A percentile compares a stretch with the other conserved stretches of the same genome.
phyloP scores from a whole-genome alignment of 2,113 vertebrate genomes.

The Danionella cerebrum region DNA sequence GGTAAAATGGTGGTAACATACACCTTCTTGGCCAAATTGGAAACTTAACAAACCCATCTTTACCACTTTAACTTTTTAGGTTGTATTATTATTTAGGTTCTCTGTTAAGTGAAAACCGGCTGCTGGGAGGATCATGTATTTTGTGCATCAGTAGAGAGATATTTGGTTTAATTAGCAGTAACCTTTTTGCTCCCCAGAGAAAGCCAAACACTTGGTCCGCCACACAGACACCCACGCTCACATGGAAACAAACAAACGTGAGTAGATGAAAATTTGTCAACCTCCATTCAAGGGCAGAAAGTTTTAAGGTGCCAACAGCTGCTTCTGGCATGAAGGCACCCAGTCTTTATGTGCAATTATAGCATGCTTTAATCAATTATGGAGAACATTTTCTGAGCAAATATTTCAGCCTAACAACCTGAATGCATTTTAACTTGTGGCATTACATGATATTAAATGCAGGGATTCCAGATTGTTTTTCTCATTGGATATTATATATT shows the following conservation, averaged over 20 bases:
- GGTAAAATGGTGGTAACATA: no score
- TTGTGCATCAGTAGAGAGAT: constrained; percentile 35
- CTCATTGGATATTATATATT: no score
- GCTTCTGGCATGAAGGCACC: neutral
- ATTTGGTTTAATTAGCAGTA: constrained; percentile 43
- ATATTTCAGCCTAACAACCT: no score
- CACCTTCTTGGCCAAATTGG: no score
- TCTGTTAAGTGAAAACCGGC: constrained; percentile 32
- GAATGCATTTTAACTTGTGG: neutral
- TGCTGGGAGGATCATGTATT: constrained; percentile 27
- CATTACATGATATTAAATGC: neutral
- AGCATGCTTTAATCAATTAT: neutral
- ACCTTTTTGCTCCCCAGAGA: constrained; percentile 26
- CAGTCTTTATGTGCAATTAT: neutral
- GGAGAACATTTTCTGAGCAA: no score
- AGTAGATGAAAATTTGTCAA: neutral
- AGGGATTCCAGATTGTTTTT: neutral
- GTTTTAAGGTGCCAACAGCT: neutral
- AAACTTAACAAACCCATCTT: no score
- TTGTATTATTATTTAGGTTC: no score
- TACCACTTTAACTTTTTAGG: no score
- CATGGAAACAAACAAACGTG: neutral
- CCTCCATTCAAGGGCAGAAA: neutral
- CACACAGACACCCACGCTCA: constrained; percentile 4
- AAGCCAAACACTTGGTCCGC: neutral